Conservation (phyloP, 2,797 vertebrate genomes). For the Nannoperca obscura region DNA sequence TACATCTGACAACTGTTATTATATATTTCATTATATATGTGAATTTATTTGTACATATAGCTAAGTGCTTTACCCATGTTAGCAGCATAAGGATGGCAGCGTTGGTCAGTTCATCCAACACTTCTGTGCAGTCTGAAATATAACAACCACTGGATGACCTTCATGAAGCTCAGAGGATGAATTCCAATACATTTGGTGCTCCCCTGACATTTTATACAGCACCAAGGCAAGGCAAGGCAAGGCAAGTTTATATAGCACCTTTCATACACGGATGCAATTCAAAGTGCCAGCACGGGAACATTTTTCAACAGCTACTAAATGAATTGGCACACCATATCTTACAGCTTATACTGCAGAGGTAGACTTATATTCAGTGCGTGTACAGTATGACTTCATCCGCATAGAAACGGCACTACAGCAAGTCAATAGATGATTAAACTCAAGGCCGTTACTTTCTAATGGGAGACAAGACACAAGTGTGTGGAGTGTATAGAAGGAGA, state of each 20-base stretch:
- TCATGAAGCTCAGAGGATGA: background rate
- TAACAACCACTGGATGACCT: background rate
- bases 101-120: background rate
- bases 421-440: conserved; percentile 2
- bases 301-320: background rate
- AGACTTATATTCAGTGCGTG: background rate
- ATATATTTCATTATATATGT: background rate
- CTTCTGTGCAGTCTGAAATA: background rate
- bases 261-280: no score
- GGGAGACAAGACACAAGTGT: background rate
- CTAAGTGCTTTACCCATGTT: background rate
- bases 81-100: background rate
- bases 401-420: conserved; percentile 1
- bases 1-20: background rate
- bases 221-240: no score
- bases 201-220: background rate
- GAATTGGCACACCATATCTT: background rate
- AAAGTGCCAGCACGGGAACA: no score
- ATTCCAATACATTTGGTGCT: background rate
- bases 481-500: background rate
- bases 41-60: background rate
- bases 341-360: background rate
- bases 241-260: no score
- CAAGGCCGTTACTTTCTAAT: background rate
- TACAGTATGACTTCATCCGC: conserved; percentile 2